A percentile compares a stretch with the other conserved stretches of the same genome.
These are phyloP conservation scores for Camponotus fellah DNA, from an alignment of 2,888 invertebrate genomes.

Conservation along the genomic window DNA sequence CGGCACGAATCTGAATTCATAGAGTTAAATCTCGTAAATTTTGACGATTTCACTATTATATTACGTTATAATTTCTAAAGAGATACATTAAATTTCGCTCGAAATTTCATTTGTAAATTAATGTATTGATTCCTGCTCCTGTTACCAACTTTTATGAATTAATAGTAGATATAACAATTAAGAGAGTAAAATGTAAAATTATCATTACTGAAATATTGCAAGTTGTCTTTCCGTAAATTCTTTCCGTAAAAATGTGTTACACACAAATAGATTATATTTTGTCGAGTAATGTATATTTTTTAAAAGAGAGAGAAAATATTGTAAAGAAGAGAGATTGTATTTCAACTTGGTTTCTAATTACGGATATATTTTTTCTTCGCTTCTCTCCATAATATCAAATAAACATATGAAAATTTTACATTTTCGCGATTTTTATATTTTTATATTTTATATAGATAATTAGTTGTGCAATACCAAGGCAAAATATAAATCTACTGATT, in stretches of 20 bases:
- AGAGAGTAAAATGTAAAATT: background rate
- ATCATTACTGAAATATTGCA: background rate
- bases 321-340: background rate
- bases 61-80: conserved; percentile 33
- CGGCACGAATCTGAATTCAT: conserved; percentile 57
- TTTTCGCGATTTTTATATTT: conserved; percentile 25
- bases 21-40: conserved; percentile 43
- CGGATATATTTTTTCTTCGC: background rate
- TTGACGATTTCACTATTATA: conserved; percentile 32
- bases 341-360: background rate
- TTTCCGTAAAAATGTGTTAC: background rate
- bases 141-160: conserved; percentile 6
- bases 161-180: conserved; percentile 5
- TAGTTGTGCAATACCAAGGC: background rate
- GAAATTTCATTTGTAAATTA: conserved; percentile 43
- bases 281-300: background rate
- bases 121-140: conserved; percentile 5
- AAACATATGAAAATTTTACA: background rate
- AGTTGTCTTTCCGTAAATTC: background rate
- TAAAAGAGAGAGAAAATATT: background rate
- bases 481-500: conserved; percentile 4
- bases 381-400: background rate
- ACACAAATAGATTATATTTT: background rate
- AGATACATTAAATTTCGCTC: conserved; percentile 4
- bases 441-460: conserved; percentile 7